Conservation (phyloP, 2,113 vertebrate species). For the Naja naja region DNA sequence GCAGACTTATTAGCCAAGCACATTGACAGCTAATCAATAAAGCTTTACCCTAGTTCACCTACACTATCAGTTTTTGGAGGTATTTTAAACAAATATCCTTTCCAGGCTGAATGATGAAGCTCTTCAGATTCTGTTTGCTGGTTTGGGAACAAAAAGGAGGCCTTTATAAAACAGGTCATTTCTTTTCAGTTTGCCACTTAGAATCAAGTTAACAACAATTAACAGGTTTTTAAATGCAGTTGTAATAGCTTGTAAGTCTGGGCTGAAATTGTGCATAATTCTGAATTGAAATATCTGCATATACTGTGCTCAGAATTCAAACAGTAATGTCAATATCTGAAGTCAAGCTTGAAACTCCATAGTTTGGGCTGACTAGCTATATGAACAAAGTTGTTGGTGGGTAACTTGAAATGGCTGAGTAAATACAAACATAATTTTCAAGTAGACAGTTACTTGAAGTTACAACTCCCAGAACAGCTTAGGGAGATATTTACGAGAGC, state of each 20-base stretch:
- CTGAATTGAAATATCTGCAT: background rate
- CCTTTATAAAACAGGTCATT: background rate
- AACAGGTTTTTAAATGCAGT: background rate
- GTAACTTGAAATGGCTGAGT: too few relatives aligned
- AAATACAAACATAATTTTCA: too few relatives aligned
- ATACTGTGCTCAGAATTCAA: background rate
- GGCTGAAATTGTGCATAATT: background rate
- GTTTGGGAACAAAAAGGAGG: background rate
- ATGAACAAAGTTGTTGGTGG: background rate
- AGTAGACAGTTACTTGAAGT: too few relatives aligned
- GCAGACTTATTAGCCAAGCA: conserved; percentile 28
- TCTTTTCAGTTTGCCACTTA: background rate
- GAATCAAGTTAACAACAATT: background rate
- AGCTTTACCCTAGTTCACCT: conserved; percentile 15
- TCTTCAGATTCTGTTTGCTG: background rate
- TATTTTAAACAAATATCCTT: background rate
- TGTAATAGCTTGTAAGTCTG: background rate
- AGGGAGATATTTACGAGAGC: too few relatives aligned
- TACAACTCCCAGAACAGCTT: too few relatives aligned
- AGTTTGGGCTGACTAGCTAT: background rate
- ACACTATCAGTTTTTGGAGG: background rate
- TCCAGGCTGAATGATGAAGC: background rate
- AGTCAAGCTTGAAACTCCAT: background rate
- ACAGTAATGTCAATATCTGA: background rate
- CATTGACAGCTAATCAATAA: conserved; percentile 46